Percentiles rank a stretch among this genome's conserved stretches.
Conservation (phyloP, 2,888 invertebrate genomes). For the Ischnus inquisitorius region DNA sequence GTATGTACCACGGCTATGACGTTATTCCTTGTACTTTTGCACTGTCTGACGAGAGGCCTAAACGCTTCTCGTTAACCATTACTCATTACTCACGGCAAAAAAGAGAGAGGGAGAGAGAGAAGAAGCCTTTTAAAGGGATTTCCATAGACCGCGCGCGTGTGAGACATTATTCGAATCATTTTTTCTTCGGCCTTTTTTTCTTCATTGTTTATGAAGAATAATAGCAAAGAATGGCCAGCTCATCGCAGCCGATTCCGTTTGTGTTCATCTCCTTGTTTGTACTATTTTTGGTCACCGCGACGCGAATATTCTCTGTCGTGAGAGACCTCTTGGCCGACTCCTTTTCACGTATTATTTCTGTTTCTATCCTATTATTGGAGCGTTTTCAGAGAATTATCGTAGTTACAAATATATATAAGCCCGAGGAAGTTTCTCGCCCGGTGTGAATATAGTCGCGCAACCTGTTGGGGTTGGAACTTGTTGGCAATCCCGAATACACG, state of each 20-base stretch:
- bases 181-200: not conserved
- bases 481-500: constrained; percentile 6
- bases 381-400: not conserved
- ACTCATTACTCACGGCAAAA: constrained; percentile 61
- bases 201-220: constrained; percentile 37
- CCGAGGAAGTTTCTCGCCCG: not conserved
- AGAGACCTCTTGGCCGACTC: constrained; percentile 7
- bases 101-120: too few relatives aligned
- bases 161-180: constrained; percentile 51
- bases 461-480: constrained; percentile 15
- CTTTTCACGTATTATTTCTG: constrained; percentile 3
- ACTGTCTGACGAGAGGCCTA: constrained; percentile 26
- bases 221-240: constrained; percentile 45
- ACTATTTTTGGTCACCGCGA: constrained; percentile 21
- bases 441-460: constrained; percentile 3
- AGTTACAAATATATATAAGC: constrained; percentile 4
- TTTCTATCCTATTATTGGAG: constrained; percentile 27
- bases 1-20: constrained; percentile 43
- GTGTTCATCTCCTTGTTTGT: not conserved
- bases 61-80: constrained; percentile 65
- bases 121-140: constrained; percentile 65
- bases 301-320: not conserved
- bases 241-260: constrained; percentile 29
- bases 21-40: constrained; percentile 40
- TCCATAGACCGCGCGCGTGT: constrained; percentile 44